Conservation (phyloP, 2,113 vertebrate genomes). For the Hiodon alosoides region DNA sequence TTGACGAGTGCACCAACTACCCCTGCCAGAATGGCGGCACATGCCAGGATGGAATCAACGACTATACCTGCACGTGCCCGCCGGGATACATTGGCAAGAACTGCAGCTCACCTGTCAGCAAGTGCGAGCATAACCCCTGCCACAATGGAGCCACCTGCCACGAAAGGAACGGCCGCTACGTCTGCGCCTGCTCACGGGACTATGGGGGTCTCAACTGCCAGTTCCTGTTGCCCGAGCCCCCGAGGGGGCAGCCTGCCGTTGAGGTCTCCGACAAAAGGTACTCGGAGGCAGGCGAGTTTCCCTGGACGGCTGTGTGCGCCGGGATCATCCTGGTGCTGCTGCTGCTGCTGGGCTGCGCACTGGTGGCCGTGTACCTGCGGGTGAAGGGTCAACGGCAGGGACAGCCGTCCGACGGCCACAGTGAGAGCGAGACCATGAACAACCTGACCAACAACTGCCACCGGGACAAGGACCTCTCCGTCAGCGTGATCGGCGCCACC, state of each 20-base stretch:
- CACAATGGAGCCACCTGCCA: conserved; percentile 97
- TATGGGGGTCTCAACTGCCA: conserved; percentile 94
- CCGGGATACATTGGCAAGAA: conserved; percentile 89
- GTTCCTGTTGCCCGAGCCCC: conserved; percentile 78
- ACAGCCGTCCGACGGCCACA: conserved; percentile 68
- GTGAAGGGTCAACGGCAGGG: conserved; percentile 77
- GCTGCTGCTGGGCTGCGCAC: conserved; percentile 80
- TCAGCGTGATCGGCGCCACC: conserved; percentile 75
- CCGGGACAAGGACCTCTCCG: conserved; percentile 80
- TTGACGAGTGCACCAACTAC: conserved; percentile 74
- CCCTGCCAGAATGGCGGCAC: conserved; percentile 89
- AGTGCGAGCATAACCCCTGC: conserved; percentile 85
- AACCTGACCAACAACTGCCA: conserved; percentile 88
- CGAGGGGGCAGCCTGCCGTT: conserved; percentile 60
- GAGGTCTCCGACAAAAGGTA: conserved; percentile 73
- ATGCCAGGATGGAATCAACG: conserved; percentile 79
- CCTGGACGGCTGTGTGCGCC: conserved; percentile 86
- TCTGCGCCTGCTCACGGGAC: conserved; percentile 82
- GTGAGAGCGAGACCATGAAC: conserved; percentile 94
- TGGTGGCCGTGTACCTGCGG: conserved; percentile 77
- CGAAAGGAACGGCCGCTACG: conserved; percentile 77
- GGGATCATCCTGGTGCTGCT: conserved; percentile 85
- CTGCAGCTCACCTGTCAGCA: conserved; percentile 81
- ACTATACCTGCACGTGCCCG: conserved; percentile 85
- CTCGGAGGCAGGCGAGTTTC: conserved; percentile 68